These are phyloP conservation scores for Sphaerodactylus townsendi DNA, from an alignment of 2,113 vertebrate genomes.

Conservation along the genomic window DNA sequence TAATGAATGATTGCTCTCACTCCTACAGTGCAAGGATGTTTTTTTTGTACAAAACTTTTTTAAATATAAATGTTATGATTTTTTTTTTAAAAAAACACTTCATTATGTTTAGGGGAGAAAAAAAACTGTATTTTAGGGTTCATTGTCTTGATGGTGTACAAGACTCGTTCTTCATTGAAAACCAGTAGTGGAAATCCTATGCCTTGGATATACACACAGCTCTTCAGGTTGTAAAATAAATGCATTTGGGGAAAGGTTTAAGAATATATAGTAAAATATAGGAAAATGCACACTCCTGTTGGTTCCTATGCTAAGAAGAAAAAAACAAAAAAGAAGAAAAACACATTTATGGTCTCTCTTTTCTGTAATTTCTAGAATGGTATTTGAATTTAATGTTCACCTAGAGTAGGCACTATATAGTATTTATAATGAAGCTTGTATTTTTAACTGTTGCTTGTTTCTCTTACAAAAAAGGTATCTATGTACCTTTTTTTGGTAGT, in stretches of 20 bases:
- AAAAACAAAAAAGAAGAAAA: constrained; percentile 53
- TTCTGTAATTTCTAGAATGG: constrained; percentile 99
- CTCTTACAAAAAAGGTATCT: constrained; percentile 94
- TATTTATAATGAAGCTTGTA: constrained; percentile 99
- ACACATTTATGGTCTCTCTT: constrained; percentile 99
- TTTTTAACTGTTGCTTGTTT: constrained; percentile 99
- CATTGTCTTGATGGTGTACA: constrained; percentile 94
- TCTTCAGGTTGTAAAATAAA: constrained; percentile 99
- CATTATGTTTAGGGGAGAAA: constrained; percentile 88
- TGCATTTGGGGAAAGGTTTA: constrained; percentile 98
- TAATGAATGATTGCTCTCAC: constrained; percentile 85
- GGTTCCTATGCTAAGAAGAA: constrained; percentile 95
- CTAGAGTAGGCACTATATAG: constrained; percentile 99
- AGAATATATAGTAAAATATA: constrained; percentile 99
- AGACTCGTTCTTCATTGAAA: constrained; percentile 91
- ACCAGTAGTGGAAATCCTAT: constrained; percentile 91
- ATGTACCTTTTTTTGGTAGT: constrained; percentile 98
- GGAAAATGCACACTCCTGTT: constrained; percentile 99
- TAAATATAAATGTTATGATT: constrained; percentile 88
- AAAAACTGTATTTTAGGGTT: constrained; percentile 90
- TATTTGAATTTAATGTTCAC: constrained; percentile 99
- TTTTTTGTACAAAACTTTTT: constrained; percentile 90
- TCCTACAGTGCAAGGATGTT: constrained; percentile 86
- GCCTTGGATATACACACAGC: constrained; percentile 95
- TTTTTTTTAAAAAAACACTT: constrained; percentile 84